Evolutionary conservation across 2,113 vertebrate species (phyloP).

Genomic region (Taxidea taxus): DNA sequence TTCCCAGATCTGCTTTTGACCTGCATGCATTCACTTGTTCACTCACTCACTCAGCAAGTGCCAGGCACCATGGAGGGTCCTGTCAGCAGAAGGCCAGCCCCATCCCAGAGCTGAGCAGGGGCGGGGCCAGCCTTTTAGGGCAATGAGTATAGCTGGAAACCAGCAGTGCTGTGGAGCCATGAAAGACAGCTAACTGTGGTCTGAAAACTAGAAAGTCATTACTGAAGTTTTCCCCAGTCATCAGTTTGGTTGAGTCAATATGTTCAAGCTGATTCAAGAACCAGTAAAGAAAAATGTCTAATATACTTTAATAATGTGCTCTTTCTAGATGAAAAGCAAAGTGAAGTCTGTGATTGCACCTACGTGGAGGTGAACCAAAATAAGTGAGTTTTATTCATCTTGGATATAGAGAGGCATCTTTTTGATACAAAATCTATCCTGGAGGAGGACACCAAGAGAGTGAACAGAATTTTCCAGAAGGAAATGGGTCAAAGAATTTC

Average conservation of each 20-base stretch:
- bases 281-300: neutral
- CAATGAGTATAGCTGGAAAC: neutral
- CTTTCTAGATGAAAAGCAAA: constrained; percentile 76
- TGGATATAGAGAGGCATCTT: neutral
- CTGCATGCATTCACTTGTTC: neutral
- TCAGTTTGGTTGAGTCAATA: neutral
- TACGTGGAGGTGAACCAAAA: constrained; percentile 84
- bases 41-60: neutral
- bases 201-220: neutral
- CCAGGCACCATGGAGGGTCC: accelerated
- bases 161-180: neutral
- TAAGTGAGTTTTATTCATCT: constrained; percentile 77
- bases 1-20: neutral
- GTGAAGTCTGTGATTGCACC: constrained; percentile 83
- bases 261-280: neutral
- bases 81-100: neutral
- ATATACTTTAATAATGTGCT: neutral
- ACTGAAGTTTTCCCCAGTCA: neutral
- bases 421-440: neutral
- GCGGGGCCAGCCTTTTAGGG: neutral
- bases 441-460: neutral
- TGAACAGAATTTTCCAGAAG: constrained; percentile 2
- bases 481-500: neutral
- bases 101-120: neutral
- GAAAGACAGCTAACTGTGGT: neutral